Base-by-base conservation (phyloP, 2,113 vertebrate genomes). In the Polypterus bichir region DNA sequence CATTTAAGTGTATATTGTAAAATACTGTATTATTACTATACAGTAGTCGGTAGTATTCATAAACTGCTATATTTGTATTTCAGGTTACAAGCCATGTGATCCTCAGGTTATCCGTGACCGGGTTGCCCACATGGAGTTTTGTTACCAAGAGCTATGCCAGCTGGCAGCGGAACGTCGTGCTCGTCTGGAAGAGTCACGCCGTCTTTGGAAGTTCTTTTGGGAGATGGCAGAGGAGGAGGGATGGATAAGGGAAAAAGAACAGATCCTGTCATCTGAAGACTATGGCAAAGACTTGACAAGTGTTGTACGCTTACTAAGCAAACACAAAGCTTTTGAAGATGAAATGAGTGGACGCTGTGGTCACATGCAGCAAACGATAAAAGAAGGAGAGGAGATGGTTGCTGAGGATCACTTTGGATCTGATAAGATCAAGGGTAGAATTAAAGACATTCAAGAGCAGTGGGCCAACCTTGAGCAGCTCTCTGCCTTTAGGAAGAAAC, bases 141-240 rank as follows among this genome's bases (percentile, higher is more conserved):
- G 91, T 71, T 98, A 98, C 73, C 91, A 94, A 74, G 94, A 98
- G 67, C 80, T 98, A 54, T 92, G 85, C 66, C 92, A 97, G 79
- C 81, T 98, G 2, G 90, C 94, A 0, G 89, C 90, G 0, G 94
- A 94, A 75, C 91, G 94, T 4, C 83, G 88, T 0, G 89, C 90
- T 1, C 89, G 87, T 9, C 76, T 98, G 44, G 94, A 97, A 70
- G 94, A 97, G 70, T 97, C 92, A 2, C 89, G 94, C 0, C 91
- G 92, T 49, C 91, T 98, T 64, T 98, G 94, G 94, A 96, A 92
- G 66, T 97, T 98, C 77, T 96, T 97, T 83, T 98, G 93, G 94
- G 94, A 98, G 72, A 96, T 97, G 94, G 91, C 93, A 0, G 94
- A 98, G 72, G 93, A 97, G 64, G 94, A 97, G 66, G 90, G 91